These are phyloP conservation scores for Ageneiosus marmoratus DNA, from an alignment of 2,113 vertebrate species.

Conservation along the genomic window DNA sequence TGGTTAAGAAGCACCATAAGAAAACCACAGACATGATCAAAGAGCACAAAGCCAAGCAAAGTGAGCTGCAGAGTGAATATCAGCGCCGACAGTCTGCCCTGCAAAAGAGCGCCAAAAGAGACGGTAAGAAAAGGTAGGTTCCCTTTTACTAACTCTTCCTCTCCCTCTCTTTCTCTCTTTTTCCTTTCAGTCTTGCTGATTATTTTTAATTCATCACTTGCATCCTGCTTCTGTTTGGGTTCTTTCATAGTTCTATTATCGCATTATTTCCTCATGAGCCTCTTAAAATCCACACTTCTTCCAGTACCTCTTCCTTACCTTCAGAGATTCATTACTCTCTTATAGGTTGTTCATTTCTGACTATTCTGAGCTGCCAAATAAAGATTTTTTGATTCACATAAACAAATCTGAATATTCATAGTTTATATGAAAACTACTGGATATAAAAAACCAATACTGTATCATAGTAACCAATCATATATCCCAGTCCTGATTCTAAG, in stretches of 20 bases:
- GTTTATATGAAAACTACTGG: no score
- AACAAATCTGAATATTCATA: no score
- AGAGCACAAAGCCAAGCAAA: conserved; percentile 87
- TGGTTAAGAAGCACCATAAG: conserved; percentile 92
- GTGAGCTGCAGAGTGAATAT: conserved; percentile 87
- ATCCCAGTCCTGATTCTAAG: no score
- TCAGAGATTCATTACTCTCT: no score
- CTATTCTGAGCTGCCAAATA: no score
- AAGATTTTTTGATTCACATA: no score
- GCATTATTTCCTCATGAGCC: background rate
- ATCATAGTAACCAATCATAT: no score
- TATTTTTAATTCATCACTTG: background rate
- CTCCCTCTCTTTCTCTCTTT: background rate
- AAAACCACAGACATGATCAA: conserved; percentile 94
- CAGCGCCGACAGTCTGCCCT: conserved; percentile 79
- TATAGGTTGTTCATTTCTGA: no score
- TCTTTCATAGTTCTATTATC: background rate
- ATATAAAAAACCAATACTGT: no score
- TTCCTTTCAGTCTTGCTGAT: background rate
- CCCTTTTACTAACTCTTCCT: background rate
- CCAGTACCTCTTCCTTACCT: no score
- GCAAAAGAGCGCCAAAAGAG: conserved; percentile 87
- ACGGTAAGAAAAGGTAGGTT: conserved; percentile 94
- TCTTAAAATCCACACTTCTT: no score
- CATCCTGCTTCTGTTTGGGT: background rate